phyloP scores from a whole-genome alignment of 2,797 vertebrate genomes.

The Selene dorsalis region DNA sequence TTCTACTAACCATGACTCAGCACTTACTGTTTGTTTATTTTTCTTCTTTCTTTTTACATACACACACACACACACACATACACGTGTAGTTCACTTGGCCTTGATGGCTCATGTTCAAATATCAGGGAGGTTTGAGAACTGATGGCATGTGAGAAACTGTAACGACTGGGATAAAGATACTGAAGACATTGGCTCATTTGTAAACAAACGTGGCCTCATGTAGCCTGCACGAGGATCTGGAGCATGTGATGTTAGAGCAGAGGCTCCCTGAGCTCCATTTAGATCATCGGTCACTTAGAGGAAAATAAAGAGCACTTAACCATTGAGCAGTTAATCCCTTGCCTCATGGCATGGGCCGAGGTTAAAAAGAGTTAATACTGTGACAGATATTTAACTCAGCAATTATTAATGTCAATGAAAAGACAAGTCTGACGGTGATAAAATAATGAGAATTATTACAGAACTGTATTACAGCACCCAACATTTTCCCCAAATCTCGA shows the following conservation, averaged over 20 bases:
- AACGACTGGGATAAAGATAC: neutral
- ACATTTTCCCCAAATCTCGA: neutral
- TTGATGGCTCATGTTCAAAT: neutral
- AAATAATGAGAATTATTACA: neutral
- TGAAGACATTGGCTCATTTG: neutral
- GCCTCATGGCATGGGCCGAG: neutral
- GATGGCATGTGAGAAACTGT: neutral
- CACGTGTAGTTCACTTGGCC: too few species aligned
- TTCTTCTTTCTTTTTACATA: too few species aligned
- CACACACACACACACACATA: too few species aligned
- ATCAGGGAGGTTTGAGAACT: neutral
- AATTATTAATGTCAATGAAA: neutral
- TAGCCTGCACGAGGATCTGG: slow-evolving; percentile 4
- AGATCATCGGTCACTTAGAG: slow-evolving; percentile 42
- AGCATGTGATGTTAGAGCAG: slow-evolving; percentile 50
- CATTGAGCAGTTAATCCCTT: slow-evolving; percentile 55
- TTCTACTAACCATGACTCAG: neutral
- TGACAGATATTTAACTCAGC: neutral
- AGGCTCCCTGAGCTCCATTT: neutral
- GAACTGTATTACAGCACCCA: neutral
- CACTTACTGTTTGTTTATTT: neutral
- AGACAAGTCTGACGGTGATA: neutral
- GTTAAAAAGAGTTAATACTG: neutral
- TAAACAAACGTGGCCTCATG: slow-evolving; percentile 34
- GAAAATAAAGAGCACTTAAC: slow-evolving; percentile 51